These are phyloP conservation scores for Leptoclinus maculatus DNA, from an alignment of 2,797 vertebrate genomes.

Conservation along the genomic window DNA sequence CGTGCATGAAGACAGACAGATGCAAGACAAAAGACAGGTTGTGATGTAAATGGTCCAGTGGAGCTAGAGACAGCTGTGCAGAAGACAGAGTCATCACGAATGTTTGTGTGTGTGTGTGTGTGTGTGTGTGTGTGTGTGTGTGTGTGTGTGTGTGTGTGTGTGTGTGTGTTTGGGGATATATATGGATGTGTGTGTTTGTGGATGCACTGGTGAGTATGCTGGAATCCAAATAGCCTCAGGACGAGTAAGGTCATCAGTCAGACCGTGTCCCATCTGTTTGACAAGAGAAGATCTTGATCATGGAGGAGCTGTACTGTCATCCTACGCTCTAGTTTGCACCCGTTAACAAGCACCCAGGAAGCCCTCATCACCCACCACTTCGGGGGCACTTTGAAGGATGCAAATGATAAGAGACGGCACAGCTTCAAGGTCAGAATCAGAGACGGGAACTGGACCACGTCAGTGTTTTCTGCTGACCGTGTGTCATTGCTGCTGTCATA, in stretches of 20 bases:
- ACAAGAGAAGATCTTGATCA: slow-evolving; percentile 61
- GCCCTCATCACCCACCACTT: slow-evolving; percentile 54
- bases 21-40: slow-evolving; percentile 24
- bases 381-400: slow-evolving; percentile 55
- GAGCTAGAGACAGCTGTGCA: slow-evolving; percentile 30
- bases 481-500: slow-evolving; percentile 18
- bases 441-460: slow-evolving; percentile 17
- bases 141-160: slow-evolving; percentile 1
- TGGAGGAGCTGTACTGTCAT: slow-evolving; percentile 54
- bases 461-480: slow-evolving; percentile 35
- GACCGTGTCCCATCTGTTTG: slow-evolving; percentile 60
- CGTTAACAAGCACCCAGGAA: slow-evolving; percentile 57
- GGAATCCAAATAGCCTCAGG: slow-evolving; percentile 54
- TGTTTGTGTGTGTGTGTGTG: background rate
- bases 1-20: slow-evolving; percentile 45
- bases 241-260: slow-evolving; percentile 62
- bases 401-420: slow-evolving; percentile 47
- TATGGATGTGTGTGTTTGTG: slow-evolving; percentile 8
- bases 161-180: slow-evolving; percentile 22
- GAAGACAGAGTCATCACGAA: slow-evolving; percentile 26
- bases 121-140: slow-evolving; percentile 25
- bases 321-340: slow-evolving; percentile 48
- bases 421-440: slow-evolving; percentile 58
- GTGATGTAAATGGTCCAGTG: slow-evolving; percentile 23
- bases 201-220: slow-evolving; percentile 24